Evolutionary conservation across 2,797 vertebrate species (phyloP), one percentile per base, ranked within the genome.

Genomic region (Staurois parvus): DNA sequence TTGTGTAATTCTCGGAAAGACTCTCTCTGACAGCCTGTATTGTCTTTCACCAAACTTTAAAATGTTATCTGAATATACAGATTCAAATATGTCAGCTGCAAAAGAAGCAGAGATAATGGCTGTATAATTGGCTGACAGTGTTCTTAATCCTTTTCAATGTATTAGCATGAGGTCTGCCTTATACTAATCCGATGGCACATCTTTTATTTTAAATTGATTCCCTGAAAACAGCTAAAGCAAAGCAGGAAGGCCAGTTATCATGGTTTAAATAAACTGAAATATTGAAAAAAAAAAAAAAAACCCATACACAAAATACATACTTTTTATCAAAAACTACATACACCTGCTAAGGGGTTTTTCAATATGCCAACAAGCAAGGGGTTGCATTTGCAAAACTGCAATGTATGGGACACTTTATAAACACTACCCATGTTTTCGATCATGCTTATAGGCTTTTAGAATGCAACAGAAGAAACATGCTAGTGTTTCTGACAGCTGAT

Each of bases 51-150:
- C 26, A 85, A 68, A 45, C 62, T 69, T 17, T 21, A 76, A 75
- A 83, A 73, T 82, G 85, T 78, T 83, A 86, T 78, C 72, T 68
- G 64, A 73, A 76, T 69, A 40, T 52, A 67, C 80, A 86, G 75
- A 67, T 70, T 59, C 40, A 34, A 62, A 64, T 72, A 34, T 29
- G 48, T 74, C 67, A 85, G 28, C 45, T 72, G 48, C 19, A 78
- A 42, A 79, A 79, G 67, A 52, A 73, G 74, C 26, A 78, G 52
- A 78, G 69, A 67, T 64, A 78, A 86, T 81, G 59, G 74, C 66
- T 62, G 52, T 59, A 34, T 81, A 82, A 86, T 77, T 85, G 45
- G 17, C 64, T 68, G 79, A 34, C 74, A 64, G 48, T 68, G 34
- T 62, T 37, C 74, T 70, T 34, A 78, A 86, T 78, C 75, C 74